Evolutionary conservation across 2,888 invertebrate genomes (phyloP).

Genomic region (Tachystola acroxantha): DNA sequence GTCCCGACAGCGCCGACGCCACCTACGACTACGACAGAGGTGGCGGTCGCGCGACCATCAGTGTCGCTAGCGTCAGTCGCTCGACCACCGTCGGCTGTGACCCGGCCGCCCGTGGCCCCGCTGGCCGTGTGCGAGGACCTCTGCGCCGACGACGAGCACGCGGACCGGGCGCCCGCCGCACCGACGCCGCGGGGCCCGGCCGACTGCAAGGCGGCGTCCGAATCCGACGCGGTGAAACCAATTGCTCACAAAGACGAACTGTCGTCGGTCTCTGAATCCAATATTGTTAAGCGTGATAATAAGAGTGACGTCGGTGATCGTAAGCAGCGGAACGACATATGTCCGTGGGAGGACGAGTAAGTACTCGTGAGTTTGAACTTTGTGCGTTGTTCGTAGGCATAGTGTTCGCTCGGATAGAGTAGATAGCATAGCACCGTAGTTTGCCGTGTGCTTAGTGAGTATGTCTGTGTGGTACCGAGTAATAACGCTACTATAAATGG

Average conservation of each 20-base stretch:
- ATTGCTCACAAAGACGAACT: constrained; percentile 64
- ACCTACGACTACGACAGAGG: constrained; percentile 32
- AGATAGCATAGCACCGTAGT: constrained; percentile 13
- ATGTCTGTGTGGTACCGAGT: background rate
- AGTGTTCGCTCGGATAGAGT: constrained; percentile 2
- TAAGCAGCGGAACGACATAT: constrained; percentile 87
- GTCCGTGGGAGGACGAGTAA: constrained; percentile 98
- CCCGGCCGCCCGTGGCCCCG: constrained; percentile 76
- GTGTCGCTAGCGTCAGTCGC: too few relatives aligned
- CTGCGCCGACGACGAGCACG: constrained; percentile 82
- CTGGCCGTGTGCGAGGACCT: constrained; percentile 84
- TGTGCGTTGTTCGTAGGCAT: constrained; percentile 10
- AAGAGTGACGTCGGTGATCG: constrained; percentile 54
- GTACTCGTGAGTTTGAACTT: constrained; percentile 51
- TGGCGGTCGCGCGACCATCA: too few relatives aligned
- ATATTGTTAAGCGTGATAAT: constrained; percentile 66
- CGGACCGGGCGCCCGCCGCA: constrained; percentile 73
- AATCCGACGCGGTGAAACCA: constrained; percentile 50
- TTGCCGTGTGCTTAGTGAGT: constrained; percentile 6
- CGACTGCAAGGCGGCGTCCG: constrained; percentile 46
- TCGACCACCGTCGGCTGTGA: too few relatives aligned
- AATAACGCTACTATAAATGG: background rate
- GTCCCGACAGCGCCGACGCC: too few relatives aligned
- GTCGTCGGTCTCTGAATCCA: constrained; percentile 61
- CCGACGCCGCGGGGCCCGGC: constrained; percentile 41